phyloP scores from a whole-genome alignment of 2,888 invertebrate genomes.

The Ectemnius continuus region DNA sequence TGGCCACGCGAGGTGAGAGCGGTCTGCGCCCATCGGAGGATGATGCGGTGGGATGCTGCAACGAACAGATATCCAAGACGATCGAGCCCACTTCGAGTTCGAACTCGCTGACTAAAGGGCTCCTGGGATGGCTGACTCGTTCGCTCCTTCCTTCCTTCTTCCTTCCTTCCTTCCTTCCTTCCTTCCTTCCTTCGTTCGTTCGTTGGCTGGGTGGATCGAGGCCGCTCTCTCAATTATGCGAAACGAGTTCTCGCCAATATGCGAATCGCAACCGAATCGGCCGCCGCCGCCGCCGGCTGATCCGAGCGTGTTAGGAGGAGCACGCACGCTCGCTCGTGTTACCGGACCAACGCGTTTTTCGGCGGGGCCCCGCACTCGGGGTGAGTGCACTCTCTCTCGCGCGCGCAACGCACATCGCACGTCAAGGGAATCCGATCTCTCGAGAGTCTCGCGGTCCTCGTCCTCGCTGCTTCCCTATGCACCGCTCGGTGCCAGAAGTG shows the following conservation, averaged over 20 bases:
- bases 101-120: too few relatives aligned
- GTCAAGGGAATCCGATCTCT: too few relatives aligned
- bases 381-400: slow-evolving; percentile 3
- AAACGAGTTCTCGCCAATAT: slow-evolving; percentile 21
- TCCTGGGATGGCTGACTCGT: neutral
- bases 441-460: too few relatives aligned
- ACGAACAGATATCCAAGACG: too few relatives aligned
- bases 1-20: slow-evolving; percentile 17
- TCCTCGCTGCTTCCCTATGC: too few relatives aligned
- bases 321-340: too few relatives aligned
- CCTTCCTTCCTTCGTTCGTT: neutral
- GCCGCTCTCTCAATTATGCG: slow-evolving; percentile 17
- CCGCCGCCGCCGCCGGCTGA: neutral
- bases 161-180: too few relatives aligned
- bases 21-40: slow-evolving; percentile 7
- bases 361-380: neutral
- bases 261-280: slow-evolving; percentile 2
- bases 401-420: too few relatives aligned
- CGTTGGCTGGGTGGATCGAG: neutral
- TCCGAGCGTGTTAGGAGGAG: neutral
- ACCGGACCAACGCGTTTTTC: slow-evolving; percentile 2
- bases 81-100: too few relatives aligned
- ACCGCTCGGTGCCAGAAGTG: too few relatives aligned
- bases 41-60: slow-evolving; percentile 23
- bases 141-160: neutral